Percentiles rank a stretch among this genome's conserved stretches.
Conservation (phyloP, 2,113 vertebrate genomes). For the Colinus virginianus region DNA sequence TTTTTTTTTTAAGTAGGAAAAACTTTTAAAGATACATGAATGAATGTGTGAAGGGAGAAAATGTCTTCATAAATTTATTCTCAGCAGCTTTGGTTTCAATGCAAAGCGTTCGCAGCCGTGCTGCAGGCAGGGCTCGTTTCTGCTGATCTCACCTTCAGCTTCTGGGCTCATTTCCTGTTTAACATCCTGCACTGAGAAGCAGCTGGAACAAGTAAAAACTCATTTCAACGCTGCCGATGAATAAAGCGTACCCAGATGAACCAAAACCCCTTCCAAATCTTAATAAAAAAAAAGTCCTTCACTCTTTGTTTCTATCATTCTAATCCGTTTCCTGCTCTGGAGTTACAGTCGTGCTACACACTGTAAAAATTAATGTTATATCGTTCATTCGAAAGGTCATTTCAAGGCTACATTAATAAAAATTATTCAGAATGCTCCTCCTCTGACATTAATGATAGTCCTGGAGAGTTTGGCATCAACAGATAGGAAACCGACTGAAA, state of each 20-base stretch:
- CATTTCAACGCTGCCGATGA: neutral
- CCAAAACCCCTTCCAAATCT: neutral
- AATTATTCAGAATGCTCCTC: neutral
- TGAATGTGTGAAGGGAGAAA: neutral
- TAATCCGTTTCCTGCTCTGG: neutral
- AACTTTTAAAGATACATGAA: neutral
- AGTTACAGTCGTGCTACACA: neutral
- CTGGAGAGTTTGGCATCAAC: neutral
- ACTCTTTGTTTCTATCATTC: neutral
- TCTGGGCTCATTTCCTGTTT: slow-evolving; percentile 42
- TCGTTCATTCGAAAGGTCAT: neutral
- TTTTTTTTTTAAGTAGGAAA: neutral
- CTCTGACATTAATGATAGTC: neutral
- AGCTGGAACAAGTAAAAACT: slow-evolving; percentile 28
- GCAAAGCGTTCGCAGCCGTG: neutral
- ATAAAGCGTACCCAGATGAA: neutral
- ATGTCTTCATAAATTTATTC: neutral
- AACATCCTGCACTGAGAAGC: slow-evolving; percentile 16
- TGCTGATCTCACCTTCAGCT: slow-evolving; percentile 35
- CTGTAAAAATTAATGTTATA: neutral
- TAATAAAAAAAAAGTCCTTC: neutral
- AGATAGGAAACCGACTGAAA: neutral
- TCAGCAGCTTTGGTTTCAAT: neutral
- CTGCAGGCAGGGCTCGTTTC: neutral
- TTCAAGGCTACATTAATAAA: neutral